Evolutionary conservation across 2,113 vertebrate genomes (phyloP), one percentile per base, ranked within the genome.

Genomic region (Sakesphorus luctuosus): DNA sequence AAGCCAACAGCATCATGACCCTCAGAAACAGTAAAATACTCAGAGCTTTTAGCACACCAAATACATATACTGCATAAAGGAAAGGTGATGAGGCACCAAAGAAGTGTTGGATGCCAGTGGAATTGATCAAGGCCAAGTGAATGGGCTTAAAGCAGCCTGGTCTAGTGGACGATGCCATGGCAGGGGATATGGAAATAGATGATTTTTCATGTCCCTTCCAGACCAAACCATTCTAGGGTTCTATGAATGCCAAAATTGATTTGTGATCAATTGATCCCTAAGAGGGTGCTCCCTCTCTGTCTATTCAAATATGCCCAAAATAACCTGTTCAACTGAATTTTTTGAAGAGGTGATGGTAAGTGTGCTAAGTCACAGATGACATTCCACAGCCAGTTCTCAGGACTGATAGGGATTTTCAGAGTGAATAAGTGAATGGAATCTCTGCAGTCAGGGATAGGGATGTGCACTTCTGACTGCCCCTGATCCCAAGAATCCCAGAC

Each of bases 211-310:
- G 9, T 65, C 62, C 28, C 29, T 31, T 65, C 29, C 62, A 65
- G 44, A 20, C 19, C 29, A 65, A 44, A 65, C 18, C 13, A 31
- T 9, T 65, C 38, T 31, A 43, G 8, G 6, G 28, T 65, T 43
- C 19, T 31, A 65, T 21, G 38, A 91, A 81, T 18, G 31, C 2
- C 52, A 58, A 71, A 31, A 72, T 8, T 28, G 4, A 18, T 78
- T 35, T 24, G 15, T 38, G 26, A 65, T 55, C 8, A 24, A 24
- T 16, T 77, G 21, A 18, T 9, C 31, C 6, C 24, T 78, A 2
- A 0, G 21, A 59, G 16, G 7, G 4, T 1, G 23, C 3, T 20
- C 7, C 11, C 15, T 33, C 25, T 16, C 10, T 80, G 2, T 13
- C 1, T 55, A 5, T 75, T 63, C 26, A 62, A 63, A 67, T 33